Percentiles rank a stretch among this genome's conserved stretches.
These are phyloP conservation scores for Gastrophysa polygoni DNA, from an alignment of 2,888 invertebrate genomes.

Conservation along the genomic window DNA sequence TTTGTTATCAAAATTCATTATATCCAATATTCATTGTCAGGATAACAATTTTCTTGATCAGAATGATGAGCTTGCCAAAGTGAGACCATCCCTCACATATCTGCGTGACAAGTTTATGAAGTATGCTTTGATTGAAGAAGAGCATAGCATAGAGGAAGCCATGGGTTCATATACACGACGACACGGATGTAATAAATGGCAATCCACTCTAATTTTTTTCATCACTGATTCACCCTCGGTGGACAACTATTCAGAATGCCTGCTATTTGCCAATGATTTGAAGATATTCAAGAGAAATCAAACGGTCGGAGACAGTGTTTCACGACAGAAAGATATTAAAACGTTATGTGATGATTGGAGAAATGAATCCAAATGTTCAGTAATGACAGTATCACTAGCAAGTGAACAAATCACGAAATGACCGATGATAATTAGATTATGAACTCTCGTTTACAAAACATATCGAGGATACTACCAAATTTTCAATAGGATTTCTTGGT, in stretches of 20 bases:
- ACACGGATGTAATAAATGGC: slow-evolving; percentile 41
- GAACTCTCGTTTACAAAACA: background rate
- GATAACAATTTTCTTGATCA: slow-evolving; percentile 41
- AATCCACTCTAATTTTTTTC: too few relatives aligned
- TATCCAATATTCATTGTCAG: slow-evolving; percentile 43
- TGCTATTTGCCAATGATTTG: too few relatives aligned
- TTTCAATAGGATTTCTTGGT: background rate
- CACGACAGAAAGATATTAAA: too few relatives aligned
- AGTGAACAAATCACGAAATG: background rate
- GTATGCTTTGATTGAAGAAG: slow-evolving; percentile 42
- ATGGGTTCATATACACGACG: slow-evolving; percentile 51
- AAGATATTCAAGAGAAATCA: too few relatives aligned
- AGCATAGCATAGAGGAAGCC: slow-evolving; percentile 48
- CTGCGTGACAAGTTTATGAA: slow-evolving; percentile 42
- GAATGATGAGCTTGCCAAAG: slow-evolving; percentile 44
- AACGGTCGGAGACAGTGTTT: too few relatives aligned
- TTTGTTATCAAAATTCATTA: slow-evolving; percentile 45
- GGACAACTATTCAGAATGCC: too few relatives aligned
- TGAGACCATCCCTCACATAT: slow-evolving; percentile 39
- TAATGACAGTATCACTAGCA: background rate
- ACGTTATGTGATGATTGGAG: too few relatives aligned
- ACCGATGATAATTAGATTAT: background rate
- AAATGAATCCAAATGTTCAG: background rate
- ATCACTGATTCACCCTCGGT: too few relatives aligned
- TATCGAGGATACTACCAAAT: background rate